A percentile compares a stretch with the other conserved stretches of the same genome.
These are phyloP conservation scores for Psylliodes chrysocephalus DNA, from an alignment of 2,888 invertebrate species.

Conservation along the genomic window DNA sequence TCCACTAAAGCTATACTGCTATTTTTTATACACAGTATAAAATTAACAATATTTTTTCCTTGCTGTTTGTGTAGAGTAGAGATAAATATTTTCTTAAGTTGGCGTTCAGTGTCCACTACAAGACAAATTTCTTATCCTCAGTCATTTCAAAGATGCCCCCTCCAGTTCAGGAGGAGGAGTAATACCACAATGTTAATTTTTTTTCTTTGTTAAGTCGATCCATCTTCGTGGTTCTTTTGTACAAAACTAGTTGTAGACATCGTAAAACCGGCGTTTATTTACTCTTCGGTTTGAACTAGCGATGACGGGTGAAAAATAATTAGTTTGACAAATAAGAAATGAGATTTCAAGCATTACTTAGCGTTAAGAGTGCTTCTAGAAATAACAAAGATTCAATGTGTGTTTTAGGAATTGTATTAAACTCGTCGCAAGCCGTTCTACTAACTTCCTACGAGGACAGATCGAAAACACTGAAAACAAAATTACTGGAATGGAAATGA, in stretches of 20 bases:
- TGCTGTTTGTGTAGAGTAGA: no score
- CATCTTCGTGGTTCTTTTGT: conserved; percentile 6
- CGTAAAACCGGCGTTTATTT: conserved; percentile 35
- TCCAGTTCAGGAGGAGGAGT: conserved; percentile 6
- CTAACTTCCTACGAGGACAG: no score
- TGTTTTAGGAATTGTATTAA: conserved; percentile 20
- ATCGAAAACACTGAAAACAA: no score
- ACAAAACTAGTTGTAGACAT: conserved; percentile 26
- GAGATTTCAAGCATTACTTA: conserved; percentile 23
- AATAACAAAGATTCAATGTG: conserved; percentile 21
- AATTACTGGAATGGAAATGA: no score
- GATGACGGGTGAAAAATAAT: conserved; percentile 33
- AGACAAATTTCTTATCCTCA: neutral
- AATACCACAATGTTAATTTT: conserved; percentile 3
- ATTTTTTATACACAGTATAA: no score
- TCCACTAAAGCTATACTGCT: neutral
- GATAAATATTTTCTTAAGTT: no score
- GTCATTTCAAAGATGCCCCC: neutral
- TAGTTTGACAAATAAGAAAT: conserved; percentile 29
- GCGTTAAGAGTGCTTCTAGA: conserved; percentile 8
- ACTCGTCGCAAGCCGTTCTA: no score
- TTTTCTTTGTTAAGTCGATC: conserved; percentile 5
- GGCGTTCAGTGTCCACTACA: no score
- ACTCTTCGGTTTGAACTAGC: conserved; percentile 24
- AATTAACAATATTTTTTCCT: no score